Conservation (phyloP, 2,113 vertebrate genomes). For the Naja naja region DNA sequence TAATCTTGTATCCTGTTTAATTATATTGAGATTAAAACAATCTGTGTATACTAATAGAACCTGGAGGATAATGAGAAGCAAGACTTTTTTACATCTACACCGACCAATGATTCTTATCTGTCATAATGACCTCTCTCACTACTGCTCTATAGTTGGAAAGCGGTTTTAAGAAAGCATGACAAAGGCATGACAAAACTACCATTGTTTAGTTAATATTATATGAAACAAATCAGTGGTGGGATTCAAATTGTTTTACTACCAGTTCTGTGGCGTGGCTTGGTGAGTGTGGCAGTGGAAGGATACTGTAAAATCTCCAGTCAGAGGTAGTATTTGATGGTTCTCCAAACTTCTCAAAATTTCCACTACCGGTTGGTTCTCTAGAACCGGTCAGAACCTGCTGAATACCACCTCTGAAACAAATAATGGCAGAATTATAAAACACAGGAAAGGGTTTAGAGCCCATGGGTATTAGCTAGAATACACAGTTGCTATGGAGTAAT, state of each 20-base stretch:
- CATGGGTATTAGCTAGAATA: constrained; percentile 35
- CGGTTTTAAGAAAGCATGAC: constrained; percentile 17
- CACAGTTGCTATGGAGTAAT: constrained; percentile 18
- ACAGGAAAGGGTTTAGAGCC: constrained; percentile 37
- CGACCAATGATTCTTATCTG: constrained; percentile 4
- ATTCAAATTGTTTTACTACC: too few species aligned
- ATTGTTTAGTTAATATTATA: constrained; percentile 52
- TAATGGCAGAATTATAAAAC: constrained; percentile 19
- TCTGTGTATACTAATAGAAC: constrained; percentile 26
- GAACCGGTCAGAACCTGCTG: too few species aligned
- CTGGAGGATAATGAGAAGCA: not conserved
- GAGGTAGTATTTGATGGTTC: too few species aligned
- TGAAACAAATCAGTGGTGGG: constrained; percentile 15
- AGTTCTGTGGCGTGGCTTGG: too few species aligned
- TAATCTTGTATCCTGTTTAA: constrained; percentile 46
- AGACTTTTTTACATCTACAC: constrained; percentile 29
- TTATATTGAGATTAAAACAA: constrained; percentile 55
- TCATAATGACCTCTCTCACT: not conserved
- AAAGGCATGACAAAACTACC: constrained; percentile 23
- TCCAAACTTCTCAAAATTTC: too few species aligned
- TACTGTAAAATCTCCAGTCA: too few species aligned
- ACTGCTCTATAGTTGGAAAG: constrained; percentile 16
- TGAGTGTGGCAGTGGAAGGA: too few species aligned
- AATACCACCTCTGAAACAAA: constrained; percentile 15
- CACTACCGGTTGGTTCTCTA: too few species aligned